Conservation (phyloP, 2,797 vertebrate species). For the Acanthornis magna region DNA sequence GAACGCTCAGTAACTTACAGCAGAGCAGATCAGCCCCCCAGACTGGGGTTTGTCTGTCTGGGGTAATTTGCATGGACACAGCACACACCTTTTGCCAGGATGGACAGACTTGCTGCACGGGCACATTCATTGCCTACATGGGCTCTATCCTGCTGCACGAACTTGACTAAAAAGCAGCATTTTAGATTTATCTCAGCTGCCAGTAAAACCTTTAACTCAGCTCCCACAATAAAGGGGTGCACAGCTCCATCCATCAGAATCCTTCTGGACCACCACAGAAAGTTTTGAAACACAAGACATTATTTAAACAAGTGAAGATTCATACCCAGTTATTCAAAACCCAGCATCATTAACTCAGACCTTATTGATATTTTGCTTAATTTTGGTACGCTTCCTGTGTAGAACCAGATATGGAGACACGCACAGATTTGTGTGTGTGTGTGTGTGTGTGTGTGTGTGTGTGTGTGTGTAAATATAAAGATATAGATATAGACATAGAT, state of each 20-base stretch:
- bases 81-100: neutral
- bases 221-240: neutral
- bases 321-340: neutral
- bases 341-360: neutral
- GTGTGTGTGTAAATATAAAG: too few relatives aligned
- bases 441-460: fast-evolving
- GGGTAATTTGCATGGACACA: neutral
- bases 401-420: neutral
- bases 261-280: fast-evolving
- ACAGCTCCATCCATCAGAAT: neutral
- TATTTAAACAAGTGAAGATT: neutral
- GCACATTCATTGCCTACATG: neutral
- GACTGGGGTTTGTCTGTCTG: neutral
- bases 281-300: neutral
- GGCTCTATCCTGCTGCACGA: neutral
- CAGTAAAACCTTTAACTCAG: neutral
- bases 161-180: neutral
- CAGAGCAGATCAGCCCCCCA: neutral
- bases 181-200: neutral
- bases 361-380: neutral
- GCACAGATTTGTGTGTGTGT: neutral
- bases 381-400: neutral
- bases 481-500: too few relatives aligned
- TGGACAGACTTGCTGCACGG: neutral
- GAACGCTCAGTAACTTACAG: fast-evolving